Evolutionary conservation across 2,113 vertebrate genomes (phyloP).

Genomic region (Centrocercus urophasianus): DNA sequence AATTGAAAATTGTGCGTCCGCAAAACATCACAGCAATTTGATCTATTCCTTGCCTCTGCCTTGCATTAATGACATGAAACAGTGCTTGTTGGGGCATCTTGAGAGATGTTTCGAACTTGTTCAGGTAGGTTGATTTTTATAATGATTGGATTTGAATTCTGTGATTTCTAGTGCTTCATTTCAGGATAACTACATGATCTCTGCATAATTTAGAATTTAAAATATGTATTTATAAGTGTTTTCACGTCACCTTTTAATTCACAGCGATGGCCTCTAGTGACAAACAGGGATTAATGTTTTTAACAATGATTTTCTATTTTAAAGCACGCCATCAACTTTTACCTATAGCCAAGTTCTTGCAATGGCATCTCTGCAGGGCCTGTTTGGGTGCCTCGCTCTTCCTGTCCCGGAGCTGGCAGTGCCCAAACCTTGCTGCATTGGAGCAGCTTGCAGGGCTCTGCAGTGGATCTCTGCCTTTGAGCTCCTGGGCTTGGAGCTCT

Average conservation of each 20-base stretch:
- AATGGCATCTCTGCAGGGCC: not conserved
- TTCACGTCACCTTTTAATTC: not conserved
- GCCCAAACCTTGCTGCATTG: not conserved
- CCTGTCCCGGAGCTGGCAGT: not conserved
- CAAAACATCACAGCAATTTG: not conserved
- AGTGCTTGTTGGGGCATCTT: not conserved
- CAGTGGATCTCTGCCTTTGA: not conserved
- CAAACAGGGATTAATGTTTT: not conserved
- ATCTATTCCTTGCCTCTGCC: not conserved
- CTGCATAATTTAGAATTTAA: slow-evolving; percentile 7
- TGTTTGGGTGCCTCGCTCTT: not conserved
- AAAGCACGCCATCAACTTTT: not conserved
- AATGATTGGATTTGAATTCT: slow-evolving; percentile 42
- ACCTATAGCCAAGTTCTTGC: not conserved
- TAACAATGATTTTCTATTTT: not conserved
- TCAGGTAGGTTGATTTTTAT: slow-evolving; percentile 45
- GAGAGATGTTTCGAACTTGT: slow-evolving; percentile 12
- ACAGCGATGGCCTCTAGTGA: not conserved
- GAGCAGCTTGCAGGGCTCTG: not conserved
- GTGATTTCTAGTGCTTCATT: slow-evolving; percentile 49
- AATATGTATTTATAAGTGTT: not conserved
- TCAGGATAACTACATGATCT: slow-evolving; percentile 35
- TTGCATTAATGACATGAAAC: not conserved
- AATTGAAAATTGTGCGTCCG: not conserved
- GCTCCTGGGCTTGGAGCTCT: not conserved